Percentiles rank a stretch among this genome's conserved stretches.
Evolutionary conservation across 2,113 vertebrate genomes (phyloP).

Genomic region (Microtus richardsoni): DNA sequence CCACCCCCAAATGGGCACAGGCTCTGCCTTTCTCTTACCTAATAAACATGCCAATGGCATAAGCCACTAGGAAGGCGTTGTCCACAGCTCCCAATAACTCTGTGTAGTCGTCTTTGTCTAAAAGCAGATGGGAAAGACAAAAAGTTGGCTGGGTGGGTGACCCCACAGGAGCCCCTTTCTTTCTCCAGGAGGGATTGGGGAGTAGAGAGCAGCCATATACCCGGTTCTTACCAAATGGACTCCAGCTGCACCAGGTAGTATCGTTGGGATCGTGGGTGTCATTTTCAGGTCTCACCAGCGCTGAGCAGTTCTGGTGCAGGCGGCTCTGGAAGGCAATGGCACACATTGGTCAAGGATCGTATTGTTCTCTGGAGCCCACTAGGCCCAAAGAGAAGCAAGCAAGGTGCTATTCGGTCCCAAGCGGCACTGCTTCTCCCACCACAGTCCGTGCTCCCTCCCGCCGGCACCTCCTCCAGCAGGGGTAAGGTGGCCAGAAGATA

Average conservation of each 20-base stretch:
- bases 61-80: conserved; percentile 96
- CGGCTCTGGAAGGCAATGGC: conserved; percentile 88
- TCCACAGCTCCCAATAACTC: conserved; percentile 94
- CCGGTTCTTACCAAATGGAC: conserved; percentile 93
- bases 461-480: background rate
- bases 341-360: fast-evolving
- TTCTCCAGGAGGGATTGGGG: background rate
- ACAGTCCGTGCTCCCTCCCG: too few species aligned
- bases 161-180: background rate
- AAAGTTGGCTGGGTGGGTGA: background rate
- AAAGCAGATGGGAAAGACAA: conserved; percentile 11
- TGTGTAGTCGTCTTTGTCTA: conserved; percentile 95
- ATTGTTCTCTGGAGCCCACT: background rate
- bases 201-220: fast-evolving
- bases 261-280: conserved; percentile 87
- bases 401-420: background rate
- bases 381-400: background rate
- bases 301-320: conserved; percentile 95
- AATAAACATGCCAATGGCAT: conserved; percentile 98
- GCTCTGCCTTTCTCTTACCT: conserved; percentile 87
- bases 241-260: conserved; percentile 95
- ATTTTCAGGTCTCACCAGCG: conserved; percentile 79
- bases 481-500: background rate
- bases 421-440: background rate
- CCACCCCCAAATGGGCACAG: background rate